Base-by-base conservation (phyloP, 1,140 invertebrate genomes). In the Augochlora pura region DNA sequence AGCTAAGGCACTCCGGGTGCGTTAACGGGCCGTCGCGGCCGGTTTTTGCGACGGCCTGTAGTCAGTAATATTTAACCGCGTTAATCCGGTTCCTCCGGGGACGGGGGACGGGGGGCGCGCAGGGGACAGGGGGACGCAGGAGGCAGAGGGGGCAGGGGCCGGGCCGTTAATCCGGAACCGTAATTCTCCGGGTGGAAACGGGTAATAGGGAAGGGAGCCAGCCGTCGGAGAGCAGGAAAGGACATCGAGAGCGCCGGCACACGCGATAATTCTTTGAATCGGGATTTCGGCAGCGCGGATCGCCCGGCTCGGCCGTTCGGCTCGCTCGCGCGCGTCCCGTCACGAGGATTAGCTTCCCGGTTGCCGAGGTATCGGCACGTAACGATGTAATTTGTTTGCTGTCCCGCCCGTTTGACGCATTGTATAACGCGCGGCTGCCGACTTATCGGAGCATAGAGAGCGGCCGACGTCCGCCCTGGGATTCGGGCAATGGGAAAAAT, bases 51-150 rank as follows among this genome's bases (percentile, higher is more conserved):
- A 0, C 14, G 12, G 23, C 27, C 9, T 77, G 42, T 49, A 21
- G n/a, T 52, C 12, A 27, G 69, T 62, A 52, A 78, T 72, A 78
- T 78, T 72, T 72, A 78, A 78, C 60, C 60, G 38, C 49, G 76
- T 72, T 78, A 78, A 78, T 78, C 76, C 69, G 76, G 46, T 78
- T 23, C 32, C 46, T 0, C 14, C 7, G 25, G 38, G 38, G 38
- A 59, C 14, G 16, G 49, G 14, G 7, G 49, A 5, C n/a, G 49
- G 16, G 49, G 49, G 49, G 21, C 21, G 1, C 16, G 49, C 12
- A n/a, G n/a, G 49, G 14, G 49, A 21, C 0, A 52, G 16, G 49
- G 49, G 7, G 49, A 5, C n/a, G 49, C 3, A 16, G 49, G 49
- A 52, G 18, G 1, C 16, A 14, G 4, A n/a, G n/a, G 49, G 14